Evolutionary conservation across 2,797 vertebrate genomes (phyloP).

Genomic region (Sitta carolinensis): DNA sequence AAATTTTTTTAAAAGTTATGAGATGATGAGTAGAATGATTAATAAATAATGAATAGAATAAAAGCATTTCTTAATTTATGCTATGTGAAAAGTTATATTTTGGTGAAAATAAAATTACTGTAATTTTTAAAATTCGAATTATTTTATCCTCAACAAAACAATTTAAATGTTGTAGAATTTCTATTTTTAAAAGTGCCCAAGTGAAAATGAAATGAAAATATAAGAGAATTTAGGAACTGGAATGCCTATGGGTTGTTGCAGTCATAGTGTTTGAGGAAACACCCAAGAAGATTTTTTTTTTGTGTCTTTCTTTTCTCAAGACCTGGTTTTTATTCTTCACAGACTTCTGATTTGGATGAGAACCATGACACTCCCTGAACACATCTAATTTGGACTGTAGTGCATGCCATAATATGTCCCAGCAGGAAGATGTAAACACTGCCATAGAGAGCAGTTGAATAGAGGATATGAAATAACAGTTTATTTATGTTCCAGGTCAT

Average conservation of each 20-base stretch:
- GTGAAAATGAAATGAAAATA: background rate
- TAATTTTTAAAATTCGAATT: background rate
- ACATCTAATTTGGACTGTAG: background rate
- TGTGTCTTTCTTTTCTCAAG: background rate
- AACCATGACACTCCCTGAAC: background rate
- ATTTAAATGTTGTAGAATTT: background rate
- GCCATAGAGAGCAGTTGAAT: background rate
- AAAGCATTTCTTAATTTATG: background rate
- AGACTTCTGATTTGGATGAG: background rate
- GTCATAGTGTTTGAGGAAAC: background rate
- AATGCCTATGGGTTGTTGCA: background rate
- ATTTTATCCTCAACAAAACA: background rate
- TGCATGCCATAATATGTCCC: background rate
- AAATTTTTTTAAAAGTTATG: background rate
- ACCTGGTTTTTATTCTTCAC: background rate
- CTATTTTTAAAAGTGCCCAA: background rate
- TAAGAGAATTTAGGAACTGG: background rate
- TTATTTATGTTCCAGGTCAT: constrained; percentile 5
- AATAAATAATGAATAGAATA: background rate
- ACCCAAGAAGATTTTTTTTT: background rate
- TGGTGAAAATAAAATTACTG: background rate
- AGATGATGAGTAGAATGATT: background rate
- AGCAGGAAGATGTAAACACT: background rate
- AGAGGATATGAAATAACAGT: background rate
- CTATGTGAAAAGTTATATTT: background rate